Conservation (phyloP, 2,888 invertebrate species). For the Agriopis leucophaearia region DNA sequence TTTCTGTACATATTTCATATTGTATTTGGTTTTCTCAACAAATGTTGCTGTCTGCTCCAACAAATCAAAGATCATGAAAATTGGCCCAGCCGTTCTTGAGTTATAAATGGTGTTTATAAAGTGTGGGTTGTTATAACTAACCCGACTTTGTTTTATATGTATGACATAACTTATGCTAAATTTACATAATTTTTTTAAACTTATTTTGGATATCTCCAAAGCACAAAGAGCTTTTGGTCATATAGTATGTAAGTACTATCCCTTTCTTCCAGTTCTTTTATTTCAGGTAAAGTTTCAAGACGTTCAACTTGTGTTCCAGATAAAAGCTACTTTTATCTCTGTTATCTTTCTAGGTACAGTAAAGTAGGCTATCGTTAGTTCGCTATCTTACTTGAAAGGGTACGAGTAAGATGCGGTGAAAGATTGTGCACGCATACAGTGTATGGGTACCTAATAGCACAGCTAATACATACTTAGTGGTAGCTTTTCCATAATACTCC, state of each 20-base stretch:
- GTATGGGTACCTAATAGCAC: background rate
- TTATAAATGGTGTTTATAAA: too few relatives aligned
- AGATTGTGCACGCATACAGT: conserved; percentile 29
- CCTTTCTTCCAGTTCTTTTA: conserved; percentile 6
- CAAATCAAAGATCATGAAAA: too few relatives aligned
- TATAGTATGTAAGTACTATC: background rate
- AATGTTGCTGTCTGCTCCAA: too few relatives aligned
- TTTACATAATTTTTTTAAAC: too few relatives aligned
- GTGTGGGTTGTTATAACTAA: too few relatives aligned
- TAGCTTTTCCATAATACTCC: background rate
- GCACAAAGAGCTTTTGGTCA: too few relatives aligned
- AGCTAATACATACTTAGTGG: background rate
- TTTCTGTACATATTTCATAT: too few relatives aligned
- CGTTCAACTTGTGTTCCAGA: conserved; percentile 13
- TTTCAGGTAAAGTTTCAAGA: background rate
- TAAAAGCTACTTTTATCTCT: conserved; percentile 23
- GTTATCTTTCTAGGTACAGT: conserved; percentile 12
- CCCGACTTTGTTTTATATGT: too few relatives aligned
- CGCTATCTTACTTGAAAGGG: conserved; percentile 29
- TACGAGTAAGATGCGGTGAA: conserved; percentile 23
- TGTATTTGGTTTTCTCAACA: too few relatives aligned
- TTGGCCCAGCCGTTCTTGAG: too few relatives aligned
- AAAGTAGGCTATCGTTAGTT: conserved; percentile 33
- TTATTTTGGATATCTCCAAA: too few relatives aligned
- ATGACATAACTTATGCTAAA: too few relatives aligned